Percentiles rank a stretch among this genome's conserved stretches.
phyloP scores from a whole-genome alignment of 2,888 invertebrate species.

The Adelphocoris suturalis region DNA sequence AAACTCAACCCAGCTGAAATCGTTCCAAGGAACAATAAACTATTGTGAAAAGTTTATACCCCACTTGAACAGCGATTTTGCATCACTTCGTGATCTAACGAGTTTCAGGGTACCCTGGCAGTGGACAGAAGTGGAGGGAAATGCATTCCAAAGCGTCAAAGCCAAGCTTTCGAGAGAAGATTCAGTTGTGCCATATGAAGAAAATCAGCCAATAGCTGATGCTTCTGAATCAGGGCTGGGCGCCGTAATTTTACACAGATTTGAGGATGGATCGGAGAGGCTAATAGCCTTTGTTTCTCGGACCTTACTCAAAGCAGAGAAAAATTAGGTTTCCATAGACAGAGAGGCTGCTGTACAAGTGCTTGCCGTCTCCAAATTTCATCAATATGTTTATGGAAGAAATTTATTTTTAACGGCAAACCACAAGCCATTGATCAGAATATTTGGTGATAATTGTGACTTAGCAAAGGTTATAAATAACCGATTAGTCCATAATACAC shows the following conservation, averaged over 20 bases:
- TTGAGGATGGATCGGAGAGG: neutral
- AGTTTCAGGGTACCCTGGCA: neutral
- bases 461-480: neutral
- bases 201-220: neutral
- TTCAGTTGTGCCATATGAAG: neutral
- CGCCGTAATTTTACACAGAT: conserved; percentile 44
- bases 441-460: conserved; percentile 19
- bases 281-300: conserved; percentile 5
- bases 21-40: neutral
- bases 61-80: neutral
- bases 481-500: too few species aligned
- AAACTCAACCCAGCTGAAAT: neutral
- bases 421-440: conserved; percentile 77
- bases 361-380: conserved; percentile 78
- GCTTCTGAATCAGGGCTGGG: conserved; percentile 26
- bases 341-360: conserved; percentile 74
- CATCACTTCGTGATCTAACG: neutral
- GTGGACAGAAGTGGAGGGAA: neutral
- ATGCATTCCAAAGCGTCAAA: neutral
- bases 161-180: neutral
- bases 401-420: conserved; percentile 77
- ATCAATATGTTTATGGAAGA: conserved; percentile 77
- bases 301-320: neutral
- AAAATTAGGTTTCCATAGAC: conserved; percentile 70
- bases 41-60: neutral